Conservation (phyloP, 1,140 invertebrate genomes). For the Lepidurus couesii region DNA sequence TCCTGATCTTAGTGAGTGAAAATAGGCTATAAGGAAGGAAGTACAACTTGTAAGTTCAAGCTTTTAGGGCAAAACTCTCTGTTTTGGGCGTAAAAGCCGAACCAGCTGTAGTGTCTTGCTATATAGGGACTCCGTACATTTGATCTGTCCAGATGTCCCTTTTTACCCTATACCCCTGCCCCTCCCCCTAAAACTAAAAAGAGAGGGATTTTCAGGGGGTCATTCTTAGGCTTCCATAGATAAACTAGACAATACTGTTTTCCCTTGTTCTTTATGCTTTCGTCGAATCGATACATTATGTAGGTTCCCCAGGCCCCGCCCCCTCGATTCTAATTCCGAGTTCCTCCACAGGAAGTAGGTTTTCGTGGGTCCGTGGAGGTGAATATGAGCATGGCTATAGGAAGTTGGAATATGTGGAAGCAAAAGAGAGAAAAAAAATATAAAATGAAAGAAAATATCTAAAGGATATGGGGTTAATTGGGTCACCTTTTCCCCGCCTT, state of each 20-base stretch:
- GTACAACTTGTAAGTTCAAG: neutral
- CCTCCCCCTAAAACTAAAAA: neutral
- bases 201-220: neutral
- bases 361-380: neutral
- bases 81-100: neutral
- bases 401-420: neutral
- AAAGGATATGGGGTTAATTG: neutral
- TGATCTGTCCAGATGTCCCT: slow-evolving; percentile 1
- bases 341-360: neutral
- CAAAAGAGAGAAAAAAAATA: neutral
- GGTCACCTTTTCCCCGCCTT: neutral
- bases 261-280: neutral
- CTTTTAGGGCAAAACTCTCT: neutral
- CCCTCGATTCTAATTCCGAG: neutral
- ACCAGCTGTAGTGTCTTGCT: neutral
- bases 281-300: slow-evolving; percentile 1
- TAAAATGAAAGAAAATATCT: too few species aligned
- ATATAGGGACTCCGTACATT: neutral
- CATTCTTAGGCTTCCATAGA: neutral
- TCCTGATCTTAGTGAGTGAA: slow-evolving; percentile 9
- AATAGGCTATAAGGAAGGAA: slow-evolving; percentile 22
- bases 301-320: neutral
- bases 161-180: neutral
- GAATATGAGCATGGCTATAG: neutral
- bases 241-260: slow-evolving; percentile 14